phyloP scores from a whole-genome alignment of 23 tunicate genomes.

The Trididemnum nubilum region DNA sequence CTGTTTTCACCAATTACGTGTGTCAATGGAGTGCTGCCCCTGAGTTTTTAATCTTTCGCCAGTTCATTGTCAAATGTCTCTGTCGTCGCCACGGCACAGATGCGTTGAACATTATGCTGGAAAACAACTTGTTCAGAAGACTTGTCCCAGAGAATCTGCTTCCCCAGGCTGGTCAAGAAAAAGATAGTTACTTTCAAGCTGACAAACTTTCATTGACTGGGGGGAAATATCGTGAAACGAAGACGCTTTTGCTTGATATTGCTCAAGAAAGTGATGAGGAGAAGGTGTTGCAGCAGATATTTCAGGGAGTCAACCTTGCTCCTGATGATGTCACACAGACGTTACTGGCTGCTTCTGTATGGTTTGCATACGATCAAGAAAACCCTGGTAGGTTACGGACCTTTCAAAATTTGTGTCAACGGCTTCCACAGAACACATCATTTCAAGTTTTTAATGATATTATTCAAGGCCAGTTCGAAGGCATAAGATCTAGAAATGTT shows the following conservation, averaged over 20 bases:
- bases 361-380: slow-evolving; percentile 10
- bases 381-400: neutral
- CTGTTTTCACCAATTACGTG: neutral
- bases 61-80: slow-evolving; percentile 10
- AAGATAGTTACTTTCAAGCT: slow-evolving; percentile 4
- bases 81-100: slow-evolving; percentile 46
- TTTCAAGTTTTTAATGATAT: slow-evolving; percentile 2
- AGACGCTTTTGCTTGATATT: slow-evolving; percentile 14
- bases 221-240: slow-evolving; percentile 11
- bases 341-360: slow-evolving; percentile 41
- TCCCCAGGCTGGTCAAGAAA: neutral
- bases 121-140: slow-evolving; percentile 7
- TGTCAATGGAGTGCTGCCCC: neutral
- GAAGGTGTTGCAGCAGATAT: neutral
- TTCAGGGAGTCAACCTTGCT: slow-evolving; percentile 23
- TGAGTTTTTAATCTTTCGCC: neutral
- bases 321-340: slow-evolving; percentile 33
- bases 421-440: neutral
- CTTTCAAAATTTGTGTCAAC: neutral
- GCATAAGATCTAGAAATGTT: neutral
- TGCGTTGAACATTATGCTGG: slow-evolving; percentile 29
- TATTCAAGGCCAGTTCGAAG: neutral
- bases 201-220: slow-evolving; percentile 30
- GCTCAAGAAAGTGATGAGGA: neutral
- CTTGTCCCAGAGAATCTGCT: slow-evolving; percentile 38